Evolutionary conservation across 1,140 invertebrate species (phyloP).

Genomic region (Teleogryllus occipitalis): DNA sequence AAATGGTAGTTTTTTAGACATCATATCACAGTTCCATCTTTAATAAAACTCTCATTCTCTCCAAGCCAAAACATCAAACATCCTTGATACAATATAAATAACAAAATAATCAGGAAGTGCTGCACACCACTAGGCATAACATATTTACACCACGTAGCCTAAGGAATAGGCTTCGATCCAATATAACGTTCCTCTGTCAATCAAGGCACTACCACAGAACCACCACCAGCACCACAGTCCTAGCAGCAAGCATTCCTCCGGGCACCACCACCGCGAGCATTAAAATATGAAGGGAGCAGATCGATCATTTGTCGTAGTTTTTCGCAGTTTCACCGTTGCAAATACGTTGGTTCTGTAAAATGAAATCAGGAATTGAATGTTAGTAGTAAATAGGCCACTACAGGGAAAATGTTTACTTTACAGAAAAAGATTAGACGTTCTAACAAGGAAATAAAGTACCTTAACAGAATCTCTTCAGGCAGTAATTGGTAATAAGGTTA

Average conservation of each 20-base stretch:
- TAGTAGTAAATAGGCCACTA: not conserved
- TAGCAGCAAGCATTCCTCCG: not conserved
- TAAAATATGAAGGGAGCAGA: constrained; percentile 58
- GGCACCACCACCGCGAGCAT: not conserved
- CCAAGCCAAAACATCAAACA: not conserved
- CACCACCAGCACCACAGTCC: not conserved
- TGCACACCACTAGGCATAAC: too few species aligned
- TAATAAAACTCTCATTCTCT: not conserved
- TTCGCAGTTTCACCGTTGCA: constrained; percentile 75
- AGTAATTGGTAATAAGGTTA: not conserved
- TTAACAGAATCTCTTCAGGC: not conserved
- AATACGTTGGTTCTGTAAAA: constrained; percentile 70
- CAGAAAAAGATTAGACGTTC: not conserved
- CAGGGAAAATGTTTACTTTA: not conserved
- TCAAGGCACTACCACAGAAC: not conserved
- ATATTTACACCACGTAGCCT: too few species aligned
- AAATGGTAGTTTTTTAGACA: not conserved
- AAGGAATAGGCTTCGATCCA: too few species aligned
- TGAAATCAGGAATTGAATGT: not conserved
- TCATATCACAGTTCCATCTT: not conserved
- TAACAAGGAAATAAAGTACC: not conserved
- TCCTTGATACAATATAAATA: not conserved
- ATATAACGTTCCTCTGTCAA: too few species aligned
- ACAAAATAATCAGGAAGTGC: not conserved
- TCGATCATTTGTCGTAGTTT: constrained; percentile 76